Conservation (phyloP, 1,140 invertebrate genomes). For the Rhagoletis pomonella region DNA sequence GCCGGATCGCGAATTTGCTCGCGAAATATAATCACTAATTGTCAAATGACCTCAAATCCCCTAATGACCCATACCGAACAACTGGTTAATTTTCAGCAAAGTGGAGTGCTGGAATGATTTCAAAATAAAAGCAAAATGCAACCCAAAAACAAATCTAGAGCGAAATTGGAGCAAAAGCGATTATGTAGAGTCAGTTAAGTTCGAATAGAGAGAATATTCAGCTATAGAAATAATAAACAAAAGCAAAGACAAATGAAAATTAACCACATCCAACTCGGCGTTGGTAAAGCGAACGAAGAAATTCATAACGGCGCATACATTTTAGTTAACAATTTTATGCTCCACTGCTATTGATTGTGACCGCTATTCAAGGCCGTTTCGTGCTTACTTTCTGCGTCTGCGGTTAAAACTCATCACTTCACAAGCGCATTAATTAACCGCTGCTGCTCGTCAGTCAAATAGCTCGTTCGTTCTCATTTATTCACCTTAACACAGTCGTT, state of each 20-base stretch:
- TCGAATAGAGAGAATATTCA: background rate
- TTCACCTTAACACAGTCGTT: background rate
- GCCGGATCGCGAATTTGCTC: background rate
- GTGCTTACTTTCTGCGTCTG: background rate
- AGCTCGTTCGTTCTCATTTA: background rate
- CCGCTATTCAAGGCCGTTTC: background rate
- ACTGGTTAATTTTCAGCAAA: background rate
- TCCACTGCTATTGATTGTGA: background rate
- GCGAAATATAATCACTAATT: background rate
- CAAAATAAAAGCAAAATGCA: background rate
- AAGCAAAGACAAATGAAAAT: background rate
- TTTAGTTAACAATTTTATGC: background rate
- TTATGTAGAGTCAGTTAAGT: background rate
- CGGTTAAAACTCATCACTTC: background rate
- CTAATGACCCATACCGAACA: constrained; percentile 15
- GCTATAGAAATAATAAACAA: background rate
- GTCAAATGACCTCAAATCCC: background rate
- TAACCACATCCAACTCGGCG: background rate
- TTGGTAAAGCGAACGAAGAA: too few species aligned
- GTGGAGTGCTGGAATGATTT: background rate
- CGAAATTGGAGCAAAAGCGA: background rate
- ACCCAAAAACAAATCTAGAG: background rate
- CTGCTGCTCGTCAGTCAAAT: background rate
- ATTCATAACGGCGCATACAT: background rate
- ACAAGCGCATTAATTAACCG: background rate